Evolutionary conservation across 1,140 invertebrate genomes (phyloP).

Genomic region (Nylanderia fulva): DNA sequence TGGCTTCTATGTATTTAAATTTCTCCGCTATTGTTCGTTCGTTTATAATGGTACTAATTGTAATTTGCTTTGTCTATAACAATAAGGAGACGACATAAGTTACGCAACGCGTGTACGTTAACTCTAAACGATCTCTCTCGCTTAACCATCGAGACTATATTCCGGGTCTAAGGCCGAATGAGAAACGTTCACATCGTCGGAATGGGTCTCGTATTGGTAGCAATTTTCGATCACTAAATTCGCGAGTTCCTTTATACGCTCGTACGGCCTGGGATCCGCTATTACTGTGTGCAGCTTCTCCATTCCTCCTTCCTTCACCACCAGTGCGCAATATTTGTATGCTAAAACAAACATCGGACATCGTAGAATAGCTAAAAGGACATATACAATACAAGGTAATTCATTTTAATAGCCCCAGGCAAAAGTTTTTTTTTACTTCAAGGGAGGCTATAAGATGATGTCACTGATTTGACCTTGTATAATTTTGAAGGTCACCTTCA

Average conservation of each 20-base stretch:
- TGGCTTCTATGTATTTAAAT: slow-evolving; percentile 43
- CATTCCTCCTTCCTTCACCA: slow-evolving; percentile 94
- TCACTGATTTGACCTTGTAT: no score
- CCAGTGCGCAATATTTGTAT: slow-evolving; percentile 95
- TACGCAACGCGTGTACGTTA: neutral
- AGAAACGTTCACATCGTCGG: slow-evolving; percentile 57
- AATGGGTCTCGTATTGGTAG: slow-evolving; percentile 66
- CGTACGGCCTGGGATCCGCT: slow-evolving; percentile 87
- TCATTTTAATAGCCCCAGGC: no score
- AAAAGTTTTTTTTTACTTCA: no score
- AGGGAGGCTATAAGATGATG: no score
- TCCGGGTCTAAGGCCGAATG: slow-evolving; percentile 65
- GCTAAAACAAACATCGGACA: slow-evolving; percentile 84
- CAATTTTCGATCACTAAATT: slow-evolving; percentile 89
- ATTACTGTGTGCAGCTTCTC: slow-evolving; percentile 90
- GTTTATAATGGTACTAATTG: slow-evolving; percentile 17
- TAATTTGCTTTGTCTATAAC: slow-evolving; percentile 28
- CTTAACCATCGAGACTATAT: slow-evolving; percentile 69
- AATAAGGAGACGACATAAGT: slow-evolving; percentile 36
- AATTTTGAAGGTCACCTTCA: no score
- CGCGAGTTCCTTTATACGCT: slow-evolving; percentile 89
- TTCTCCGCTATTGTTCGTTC: neutral
- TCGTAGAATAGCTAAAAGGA: neutral
- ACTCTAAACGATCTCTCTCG: neutral
- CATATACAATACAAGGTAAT: neutral